Base-by-base conservation (phyloP, 2,113 vertebrate species). In the Takifugu flavidus region DNA sequence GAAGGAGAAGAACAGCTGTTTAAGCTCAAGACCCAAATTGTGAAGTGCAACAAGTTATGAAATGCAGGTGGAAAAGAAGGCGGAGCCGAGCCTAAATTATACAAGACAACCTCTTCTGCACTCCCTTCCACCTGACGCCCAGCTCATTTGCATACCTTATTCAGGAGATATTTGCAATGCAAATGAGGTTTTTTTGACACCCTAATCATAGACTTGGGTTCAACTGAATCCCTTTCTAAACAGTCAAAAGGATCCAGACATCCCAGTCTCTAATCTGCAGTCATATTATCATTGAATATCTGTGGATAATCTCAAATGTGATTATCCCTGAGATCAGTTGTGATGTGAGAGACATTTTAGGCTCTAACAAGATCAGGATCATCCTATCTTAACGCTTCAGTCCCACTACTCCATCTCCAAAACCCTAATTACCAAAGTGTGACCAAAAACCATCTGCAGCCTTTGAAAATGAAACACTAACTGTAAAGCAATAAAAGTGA, bases 1-100 rank as follows among this genome's bases (percentile, higher is more conserved):
- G 56, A 84, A 69, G 66, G 63, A 20, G 20, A 72, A 84, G 75
- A 82, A 74, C 46, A 85, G 67, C 51, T 7, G 57, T 90, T 87
- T 90, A 72, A 74, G 53, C 53, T 75, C 44, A 8, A 45, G 67
- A 46, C 49, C 2, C 1, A 53, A 26, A 31, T 26, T 43, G 5
- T 60, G 25, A 25, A 64, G 55, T 12, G 54, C 34, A 25, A 42
- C 20, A 57, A 46, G 55, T 14, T 8, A 52, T 2, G 74, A 60
- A 70, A 77, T 70, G 72, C 70, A 72, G 28, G 56, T 4, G 7
- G 13, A 63, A 52, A 62, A 57, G 34, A 56, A 57, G 6, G 6
- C 20, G 54, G 20, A 26, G 43, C 20, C 58, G 49, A 25, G 34
- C 4, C 43, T 7, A 20, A 59, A 14, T 52, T 43, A 56, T 39